A percentile compares a stretch with the other conserved stretches of the same genome.
phyloP scores from a whole-genome alignment of 2,113 vertebrate species.

The Anarrhichthys ocellatus region DNA sequence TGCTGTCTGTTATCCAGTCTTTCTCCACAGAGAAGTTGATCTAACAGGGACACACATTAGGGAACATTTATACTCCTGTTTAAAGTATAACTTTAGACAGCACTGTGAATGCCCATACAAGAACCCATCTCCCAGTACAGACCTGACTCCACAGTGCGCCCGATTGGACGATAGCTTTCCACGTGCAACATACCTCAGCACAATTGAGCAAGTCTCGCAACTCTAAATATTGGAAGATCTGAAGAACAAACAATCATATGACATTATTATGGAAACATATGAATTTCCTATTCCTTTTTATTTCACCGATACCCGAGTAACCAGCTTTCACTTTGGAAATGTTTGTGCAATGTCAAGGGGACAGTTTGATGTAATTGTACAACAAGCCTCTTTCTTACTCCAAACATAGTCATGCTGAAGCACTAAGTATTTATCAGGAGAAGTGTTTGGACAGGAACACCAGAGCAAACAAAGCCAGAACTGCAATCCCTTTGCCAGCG shows the following conservation, averaged over 20 bases:
- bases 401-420: constrained; percentile 68
- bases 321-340: neutral
- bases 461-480: constrained; percentile 33
- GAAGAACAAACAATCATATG: constrained; percentile 3
- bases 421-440: constrained; percentile 31
- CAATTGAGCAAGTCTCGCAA: constrained; percentile 74
- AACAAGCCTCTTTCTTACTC: constrained; percentile 39
- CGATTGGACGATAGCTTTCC: constrained; percentile 74
- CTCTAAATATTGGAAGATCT: constrained; percentile 77
- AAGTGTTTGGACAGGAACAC: constrained; percentile 41
- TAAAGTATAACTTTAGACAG: neutral
- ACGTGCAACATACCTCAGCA: constrained; percentile 74
- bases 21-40: constrained; percentile 75
- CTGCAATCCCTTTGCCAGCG: constrained; percentile 10
- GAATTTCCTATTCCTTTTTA: neutral
- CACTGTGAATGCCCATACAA: neutral
- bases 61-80: constrained; percentile 1
- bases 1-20: constrained; percentile 67
- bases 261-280: neutral
- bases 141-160: constrained; percentile 78
- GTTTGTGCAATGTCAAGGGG: neutral
- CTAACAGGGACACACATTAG: constrained; percentile 50
- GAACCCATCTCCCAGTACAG: constrained; percentile 23
- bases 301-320: neutral
- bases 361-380: constrained; percentile 10